Evolutionary conservation across 2,113 vertebrate genomes (phyloP).

Genomic region (Phyllostomus hastatus): DNA sequence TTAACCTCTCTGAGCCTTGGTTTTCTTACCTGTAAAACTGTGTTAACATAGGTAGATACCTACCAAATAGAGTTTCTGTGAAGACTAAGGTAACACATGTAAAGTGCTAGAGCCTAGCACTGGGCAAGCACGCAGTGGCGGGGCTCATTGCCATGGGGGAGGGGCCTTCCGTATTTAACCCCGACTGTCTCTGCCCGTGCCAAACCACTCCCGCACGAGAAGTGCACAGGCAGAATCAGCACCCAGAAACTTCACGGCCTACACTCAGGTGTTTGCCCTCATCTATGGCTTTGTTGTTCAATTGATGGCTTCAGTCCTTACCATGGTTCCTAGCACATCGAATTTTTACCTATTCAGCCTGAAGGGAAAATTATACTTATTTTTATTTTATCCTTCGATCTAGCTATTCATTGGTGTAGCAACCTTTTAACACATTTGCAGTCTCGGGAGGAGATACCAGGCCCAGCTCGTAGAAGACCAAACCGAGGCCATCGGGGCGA

Average conservation of each 20-base stretch:
- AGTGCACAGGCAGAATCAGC: background rate
- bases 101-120: background rate
- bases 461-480: background rate
- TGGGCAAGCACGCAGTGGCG: background rate
- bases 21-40: slow-evolving; percentile 9
- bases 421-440: background rate
- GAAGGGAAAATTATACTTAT: background rate
- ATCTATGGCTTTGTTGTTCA: background rate
- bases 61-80: background rate
- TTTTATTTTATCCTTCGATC: background rate
- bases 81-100: background rate
- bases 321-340: background rate
- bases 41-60: background rate
- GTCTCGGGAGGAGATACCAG: background rate
- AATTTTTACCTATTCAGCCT: background rate
- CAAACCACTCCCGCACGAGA: background rate
- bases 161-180: background rate
- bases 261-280: background rate
- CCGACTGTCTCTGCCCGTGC: background rate
- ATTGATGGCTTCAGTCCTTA: background rate
- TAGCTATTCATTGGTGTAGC: background rate
- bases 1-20: background rate
- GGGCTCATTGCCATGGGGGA: background rate
- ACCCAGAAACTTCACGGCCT: background rate
- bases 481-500: background rate